phyloP scores from a whole-genome alignment of 2,797 vertebrate genomes.

The Neosilurus hyrtlii region DNA sequence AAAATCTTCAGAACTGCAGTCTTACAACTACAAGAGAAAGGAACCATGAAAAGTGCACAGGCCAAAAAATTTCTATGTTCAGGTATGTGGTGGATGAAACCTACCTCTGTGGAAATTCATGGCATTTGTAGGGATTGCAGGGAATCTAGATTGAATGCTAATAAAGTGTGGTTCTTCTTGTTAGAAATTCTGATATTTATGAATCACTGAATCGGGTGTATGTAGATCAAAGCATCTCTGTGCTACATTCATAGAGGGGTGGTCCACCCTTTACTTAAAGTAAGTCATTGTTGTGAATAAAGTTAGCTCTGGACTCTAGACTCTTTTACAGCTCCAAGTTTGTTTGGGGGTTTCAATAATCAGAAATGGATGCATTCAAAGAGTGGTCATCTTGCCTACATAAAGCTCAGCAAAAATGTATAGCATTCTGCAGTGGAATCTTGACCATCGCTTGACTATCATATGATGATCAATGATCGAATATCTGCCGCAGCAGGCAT shows the following conservation, averaged over 20 bases:
- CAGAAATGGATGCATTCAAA: no score
- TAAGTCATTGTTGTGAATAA: not conserved
- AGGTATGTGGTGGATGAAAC: constrained; percentile 73
- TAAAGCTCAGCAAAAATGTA: no score
- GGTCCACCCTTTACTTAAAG: not conserved
- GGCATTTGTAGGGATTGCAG: not conserved
- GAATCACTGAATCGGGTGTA: not conserved
- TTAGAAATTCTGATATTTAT: not conserved
- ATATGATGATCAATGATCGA: no score
- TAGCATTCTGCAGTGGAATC: no score
- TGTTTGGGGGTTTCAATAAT: no score
- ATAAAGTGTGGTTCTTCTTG: not conserved
- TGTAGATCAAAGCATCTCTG: not conserved
- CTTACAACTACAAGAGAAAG: constrained; percentile 89
- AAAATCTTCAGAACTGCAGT: constrained; percentile 90
- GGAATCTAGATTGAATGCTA: not conserved
- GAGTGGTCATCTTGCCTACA: no score
- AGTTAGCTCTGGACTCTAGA: not conserved
- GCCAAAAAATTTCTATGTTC: constrained; percentile 96
- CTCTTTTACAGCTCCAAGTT: no score
- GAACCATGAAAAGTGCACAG: constrained; percentile 89
- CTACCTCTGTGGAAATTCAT: not conserved
- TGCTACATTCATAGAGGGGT: not conserved
- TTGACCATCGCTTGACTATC: no score
- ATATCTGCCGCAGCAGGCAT: no score